phyloP scores from a whole-genome alignment of 2,113 vertebrate species.

The Crotalus tigris region DNA sequence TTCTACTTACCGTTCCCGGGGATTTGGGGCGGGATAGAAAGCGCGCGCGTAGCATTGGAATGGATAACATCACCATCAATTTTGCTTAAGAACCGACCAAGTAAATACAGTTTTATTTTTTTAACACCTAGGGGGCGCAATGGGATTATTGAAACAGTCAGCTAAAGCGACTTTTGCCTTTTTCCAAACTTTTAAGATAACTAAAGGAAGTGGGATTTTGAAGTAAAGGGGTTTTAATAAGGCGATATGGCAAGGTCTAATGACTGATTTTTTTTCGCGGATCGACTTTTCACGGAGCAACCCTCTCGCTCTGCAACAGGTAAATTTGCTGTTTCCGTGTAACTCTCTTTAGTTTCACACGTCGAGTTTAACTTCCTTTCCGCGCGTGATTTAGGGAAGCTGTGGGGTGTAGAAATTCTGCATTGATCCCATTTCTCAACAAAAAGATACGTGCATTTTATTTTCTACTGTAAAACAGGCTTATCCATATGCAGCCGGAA shows the following conservation, averaged over 20 bases:
- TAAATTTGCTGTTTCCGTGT: background rate
- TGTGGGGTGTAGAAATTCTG: background rate
- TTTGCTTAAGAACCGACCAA: background rate
- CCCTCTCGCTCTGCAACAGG: background rate
- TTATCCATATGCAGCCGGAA: background rate
- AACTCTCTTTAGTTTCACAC: background rate
- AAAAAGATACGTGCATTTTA: background rate
- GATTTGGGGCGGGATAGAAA: background rate
- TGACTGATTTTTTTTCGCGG: background rate
- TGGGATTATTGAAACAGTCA: slow-evolving; percentile 38
- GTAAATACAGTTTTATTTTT: slow-evolving; percentile 8
- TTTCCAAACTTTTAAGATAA: background rate
- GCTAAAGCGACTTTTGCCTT: too few species aligned
- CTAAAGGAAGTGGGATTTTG: background rate
- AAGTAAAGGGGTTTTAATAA: background rate
- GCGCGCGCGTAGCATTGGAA: background rate
- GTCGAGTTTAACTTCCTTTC: background rate
- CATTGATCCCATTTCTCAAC: background rate
- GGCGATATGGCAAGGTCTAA: background rate
- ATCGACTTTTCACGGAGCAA: background rate
- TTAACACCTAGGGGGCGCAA: slow-evolving; percentile 56
- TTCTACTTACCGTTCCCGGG: background rate
- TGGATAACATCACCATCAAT: background rate
- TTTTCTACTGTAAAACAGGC: background rate
- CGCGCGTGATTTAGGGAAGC: background rate